phyloP scores from a whole-genome alignment of 2,888 invertebrate species.

The Spisula solida region DNA sequence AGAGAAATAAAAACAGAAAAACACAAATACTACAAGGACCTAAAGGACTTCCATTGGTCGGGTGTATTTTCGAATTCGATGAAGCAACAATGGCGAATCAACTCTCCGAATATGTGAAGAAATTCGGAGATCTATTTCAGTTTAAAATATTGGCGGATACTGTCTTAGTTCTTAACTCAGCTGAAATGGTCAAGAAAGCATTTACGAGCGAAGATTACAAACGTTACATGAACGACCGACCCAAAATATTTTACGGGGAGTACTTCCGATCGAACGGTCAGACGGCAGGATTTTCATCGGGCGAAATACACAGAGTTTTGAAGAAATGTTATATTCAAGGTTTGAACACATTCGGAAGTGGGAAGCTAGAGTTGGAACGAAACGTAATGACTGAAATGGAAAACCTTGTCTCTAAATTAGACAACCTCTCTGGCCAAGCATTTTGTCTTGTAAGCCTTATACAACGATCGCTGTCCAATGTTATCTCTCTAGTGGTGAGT shows the following conservation, averaged over 20 bases:
- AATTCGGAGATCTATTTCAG: constrained; percentile 13
- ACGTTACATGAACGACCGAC: constrained; percentile 12
- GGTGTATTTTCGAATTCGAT: neutral
- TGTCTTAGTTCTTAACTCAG: neutral
- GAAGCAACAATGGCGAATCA: neutral
- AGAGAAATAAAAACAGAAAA: neutral
- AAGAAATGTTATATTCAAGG: constrained; percentile 3
- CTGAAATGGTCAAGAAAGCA: neutral
- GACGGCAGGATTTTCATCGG: neutral
- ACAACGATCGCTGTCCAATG: constrained; percentile 10
- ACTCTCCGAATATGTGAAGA: constrained; percentile 4
- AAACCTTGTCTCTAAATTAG: neutral
- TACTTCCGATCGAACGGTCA: neutral
- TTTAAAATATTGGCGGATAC: constrained; percentile 4
- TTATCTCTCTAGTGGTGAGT: constrained; percentile 6
- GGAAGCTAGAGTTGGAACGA: neutral
- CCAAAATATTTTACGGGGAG: neutral
- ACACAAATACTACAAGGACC: neutral
- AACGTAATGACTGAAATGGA: constrained; percentile 24
- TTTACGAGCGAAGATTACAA: constrained; percentile 4
- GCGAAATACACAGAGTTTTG: neutral
- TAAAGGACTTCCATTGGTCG: neutral
- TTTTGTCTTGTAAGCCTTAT: neutral
- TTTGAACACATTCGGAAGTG: constrained; percentile 5
- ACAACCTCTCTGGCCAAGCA: neutral